These are phyloP conservation scores for Lasiurus cinereus DNA, from an alignment of 2,113 vertebrate genomes.

Conservation along the genomic window DNA sequence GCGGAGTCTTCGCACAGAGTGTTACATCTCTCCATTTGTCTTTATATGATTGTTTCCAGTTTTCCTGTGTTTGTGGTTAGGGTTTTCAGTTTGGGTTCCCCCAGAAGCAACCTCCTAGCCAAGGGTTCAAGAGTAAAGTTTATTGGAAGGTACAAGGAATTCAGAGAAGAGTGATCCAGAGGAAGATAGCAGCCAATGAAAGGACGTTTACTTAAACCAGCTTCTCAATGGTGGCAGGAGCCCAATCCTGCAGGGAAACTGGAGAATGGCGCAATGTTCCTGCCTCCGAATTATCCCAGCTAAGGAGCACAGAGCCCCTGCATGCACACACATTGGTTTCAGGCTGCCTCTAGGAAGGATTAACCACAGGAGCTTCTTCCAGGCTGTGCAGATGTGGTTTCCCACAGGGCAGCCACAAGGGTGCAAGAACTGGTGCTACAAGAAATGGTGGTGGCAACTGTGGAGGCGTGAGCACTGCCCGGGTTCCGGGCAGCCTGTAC, in stretches of 20 bases:
- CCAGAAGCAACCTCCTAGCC: constrained; percentile 11
- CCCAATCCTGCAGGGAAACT: neutral
- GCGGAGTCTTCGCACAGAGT: neutral
- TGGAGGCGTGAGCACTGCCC: neutral
- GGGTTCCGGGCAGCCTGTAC: neutral
- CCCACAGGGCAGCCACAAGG: neutral
- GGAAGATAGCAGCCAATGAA: neutral
- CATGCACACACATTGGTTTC: neutral
- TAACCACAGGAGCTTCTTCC: neutral
- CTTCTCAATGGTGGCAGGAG: neutral
- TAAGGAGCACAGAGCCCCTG: neutral
- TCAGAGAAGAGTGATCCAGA: neutral
- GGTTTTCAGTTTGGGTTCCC: neutral
- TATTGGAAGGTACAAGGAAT: neutral
- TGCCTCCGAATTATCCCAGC: neutral
- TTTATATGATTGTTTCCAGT: neutral
- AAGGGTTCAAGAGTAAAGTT: neutral
- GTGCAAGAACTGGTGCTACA: neutral
- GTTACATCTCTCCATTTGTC: neutral
- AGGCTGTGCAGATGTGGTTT: neutral
- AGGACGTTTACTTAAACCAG: neutral
- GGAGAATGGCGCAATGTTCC: neutral
- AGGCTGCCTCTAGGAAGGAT: neutral
- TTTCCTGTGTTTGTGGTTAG: neutral
- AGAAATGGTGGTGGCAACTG: neutral